These are phyloP conservation scores for Nothura maculosa DNA, from an alignment of 2,797 vertebrate species.

Conservation along the genomic window DNA sequence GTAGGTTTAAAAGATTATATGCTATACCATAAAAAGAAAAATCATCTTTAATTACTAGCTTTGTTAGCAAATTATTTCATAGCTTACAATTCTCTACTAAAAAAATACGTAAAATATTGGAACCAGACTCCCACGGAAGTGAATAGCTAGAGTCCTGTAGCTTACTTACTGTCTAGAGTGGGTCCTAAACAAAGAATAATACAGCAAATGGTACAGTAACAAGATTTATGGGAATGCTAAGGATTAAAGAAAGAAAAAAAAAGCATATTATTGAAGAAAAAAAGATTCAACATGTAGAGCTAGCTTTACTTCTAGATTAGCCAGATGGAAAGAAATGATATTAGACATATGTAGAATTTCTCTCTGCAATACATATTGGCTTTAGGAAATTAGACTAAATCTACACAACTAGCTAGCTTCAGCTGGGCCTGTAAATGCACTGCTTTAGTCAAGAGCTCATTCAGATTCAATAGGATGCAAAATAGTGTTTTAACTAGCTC, in stretches of 20 bases:
- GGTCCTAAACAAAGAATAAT: neutral
- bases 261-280: neutral
- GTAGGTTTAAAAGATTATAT: accelerated
- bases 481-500: neutral
- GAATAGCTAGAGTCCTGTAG: neutral
- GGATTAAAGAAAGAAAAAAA: neutral
- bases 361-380: neutral
- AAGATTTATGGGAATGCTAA: neutral
- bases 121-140: neutral
- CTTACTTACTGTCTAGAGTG: neutral
- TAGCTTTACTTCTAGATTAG: neutral
- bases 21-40: neutral
- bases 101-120: neutral
- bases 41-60: neutral
- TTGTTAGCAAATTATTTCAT: neutral
- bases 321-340: neutral
- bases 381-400: neutral
- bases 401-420: neutral
- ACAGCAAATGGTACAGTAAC: neutral
- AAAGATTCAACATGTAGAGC: neutral
- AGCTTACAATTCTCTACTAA: neutral
- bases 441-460: neutral
- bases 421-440: neutral
- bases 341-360: neutral
- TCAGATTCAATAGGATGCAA: neutral